Evolutionary conservation across 2,797 vertebrate genomes (phyloP).

Genomic region (Melanotaenia pygmaea): DNA sequence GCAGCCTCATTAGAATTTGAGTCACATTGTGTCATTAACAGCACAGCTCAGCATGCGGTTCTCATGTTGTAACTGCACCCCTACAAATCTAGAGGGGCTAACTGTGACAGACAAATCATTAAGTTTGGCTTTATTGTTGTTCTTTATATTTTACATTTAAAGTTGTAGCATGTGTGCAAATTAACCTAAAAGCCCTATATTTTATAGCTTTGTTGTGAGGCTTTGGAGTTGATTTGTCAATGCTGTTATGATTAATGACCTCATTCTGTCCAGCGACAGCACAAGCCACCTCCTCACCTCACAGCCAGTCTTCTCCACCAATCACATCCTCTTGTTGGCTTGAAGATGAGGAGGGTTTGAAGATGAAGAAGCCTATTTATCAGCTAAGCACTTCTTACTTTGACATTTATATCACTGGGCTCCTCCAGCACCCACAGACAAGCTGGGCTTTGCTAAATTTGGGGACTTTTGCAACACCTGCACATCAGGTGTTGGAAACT

Average conservation of each 20-base stretch:
- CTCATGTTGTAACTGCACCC: slow-evolving; percentile 59
- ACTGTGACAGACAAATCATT: slow-evolving; percentile 49
- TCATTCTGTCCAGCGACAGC: slow-evolving; percentile 41
- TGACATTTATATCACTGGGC: neutral
- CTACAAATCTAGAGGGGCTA: slow-evolving; percentile 29
- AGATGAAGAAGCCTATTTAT: slow-evolving; percentile 72
- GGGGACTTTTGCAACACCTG: neutral
- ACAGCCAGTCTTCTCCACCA: slow-evolving; percentile 62
- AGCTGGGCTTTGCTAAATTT: neutral
- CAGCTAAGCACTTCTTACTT: neutral
- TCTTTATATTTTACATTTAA: neutral
- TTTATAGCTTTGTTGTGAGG: too few species aligned
- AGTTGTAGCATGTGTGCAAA: neutral
- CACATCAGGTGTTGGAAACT: fast-evolving
- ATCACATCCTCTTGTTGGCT: slow-evolving; percentile 54
- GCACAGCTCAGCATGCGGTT: slow-evolving; percentile 35
- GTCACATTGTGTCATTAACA: slow-evolving; percentile 80
- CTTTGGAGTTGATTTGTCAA: neutral
- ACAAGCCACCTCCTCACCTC: slow-evolving; percentile 27
- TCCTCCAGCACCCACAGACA: neutral
- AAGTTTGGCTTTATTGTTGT: neutral
- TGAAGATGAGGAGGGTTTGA: slow-evolving; percentile 55
- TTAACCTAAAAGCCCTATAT: neutral
- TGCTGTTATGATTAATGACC: slow-evolving; percentile 23
- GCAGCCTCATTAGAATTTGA: slow-evolving; percentile 83